phyloP scores from a whole-genome alignment of 2,888 invertebrate species.

The Calameuta pallipes region DNA sequence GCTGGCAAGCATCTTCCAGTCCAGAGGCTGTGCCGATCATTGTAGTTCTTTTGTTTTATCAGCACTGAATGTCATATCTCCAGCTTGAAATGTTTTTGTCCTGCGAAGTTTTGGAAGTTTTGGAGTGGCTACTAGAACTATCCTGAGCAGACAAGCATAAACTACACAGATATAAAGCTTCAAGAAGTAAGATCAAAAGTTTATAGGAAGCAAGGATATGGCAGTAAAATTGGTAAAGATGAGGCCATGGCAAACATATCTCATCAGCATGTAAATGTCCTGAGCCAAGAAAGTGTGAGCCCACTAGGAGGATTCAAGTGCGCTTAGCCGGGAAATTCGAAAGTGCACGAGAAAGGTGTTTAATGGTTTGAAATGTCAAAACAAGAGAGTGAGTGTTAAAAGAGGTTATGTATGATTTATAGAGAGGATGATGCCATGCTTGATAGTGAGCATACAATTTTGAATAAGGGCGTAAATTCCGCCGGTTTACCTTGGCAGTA shows the following conservation, averaged over 20 bases:
- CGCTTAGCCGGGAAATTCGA: too few relatives aligned
- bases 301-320: too few relatives aligned
- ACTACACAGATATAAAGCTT: too few relatives aligned
- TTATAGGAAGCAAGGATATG: too few relatives aligned
- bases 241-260: slow-evolving; percentile 34
- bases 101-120: slow-evolving; percentile 15
- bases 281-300: not conserved
- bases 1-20: slow-evolving; percentile 62
- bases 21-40: slow-evolving; percentile 61
- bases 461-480: too few relatives aligned
- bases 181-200: too few relatives aligned
- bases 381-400: slow-evolving; percentile 22
- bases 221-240: slow-evolving; percentile 14
- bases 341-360: too few relatives aligned
- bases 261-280: slow-evolving; percentile 27
- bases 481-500: slow-evolving; percentile 43
- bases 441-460: too few relatives aligned
- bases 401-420: slow-evolving; percentile 23
- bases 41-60: slow-evolving; percentile 48
- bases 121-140: slow-evolving; percentile 2
- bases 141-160: too few relatives aligned
- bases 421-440: too few relatives aligned
- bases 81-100: slow-evolving; percentile 10
- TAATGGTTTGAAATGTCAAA: slow-evolving; percentile 37
- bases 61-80: slow-evolving; percentile 57